These are phyloP conservation scores for Neuroterus valhalla DNA, from an alignment of 1,140 invertebrate genomes.

Conservation along the genomic window DNA sequence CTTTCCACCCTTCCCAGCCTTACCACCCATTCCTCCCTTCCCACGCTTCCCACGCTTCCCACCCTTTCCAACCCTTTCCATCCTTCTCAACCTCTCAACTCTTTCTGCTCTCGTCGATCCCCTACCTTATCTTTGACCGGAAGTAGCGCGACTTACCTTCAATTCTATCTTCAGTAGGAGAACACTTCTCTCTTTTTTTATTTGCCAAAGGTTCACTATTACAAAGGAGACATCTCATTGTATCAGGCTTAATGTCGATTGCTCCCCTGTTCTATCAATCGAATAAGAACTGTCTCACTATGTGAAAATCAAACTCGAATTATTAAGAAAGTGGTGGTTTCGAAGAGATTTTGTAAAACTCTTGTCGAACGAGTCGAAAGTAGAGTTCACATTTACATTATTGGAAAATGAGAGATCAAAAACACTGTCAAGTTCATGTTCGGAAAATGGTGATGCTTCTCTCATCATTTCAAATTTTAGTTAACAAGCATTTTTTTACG, in stretches of 20 bases:
- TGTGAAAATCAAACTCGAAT: not conserved
- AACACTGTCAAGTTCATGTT: no score
- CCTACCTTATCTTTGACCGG: not conserved
- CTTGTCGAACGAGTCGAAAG: no score
- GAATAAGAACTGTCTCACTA: not conserved
- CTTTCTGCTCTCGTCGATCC: not conserved
- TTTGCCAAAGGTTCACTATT: slow-evolving; percentile 9
- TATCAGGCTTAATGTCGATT: slow-evolving; percentile 34
- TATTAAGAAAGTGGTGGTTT: slow-evolving; percentile 4
- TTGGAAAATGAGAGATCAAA: no score
- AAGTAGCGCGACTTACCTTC: slow-evolving; percentile 29
- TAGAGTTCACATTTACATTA: no score
- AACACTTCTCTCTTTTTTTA: slow-evolving; percentile 17
- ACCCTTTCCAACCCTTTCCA: not conserved
- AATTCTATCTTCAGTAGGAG: slow-evolving; percentile 16
- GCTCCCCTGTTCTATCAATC: slow-evolving; percentile 2
- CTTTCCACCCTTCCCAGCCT: not conserved
- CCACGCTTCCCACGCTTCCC: not conserved
- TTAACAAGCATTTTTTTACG: no score
- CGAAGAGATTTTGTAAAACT: not conserved
- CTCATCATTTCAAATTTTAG: no score
- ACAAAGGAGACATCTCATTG: slow-evolving; percentile 27
- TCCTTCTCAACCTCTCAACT: no score
- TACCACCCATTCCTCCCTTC: not conserved
- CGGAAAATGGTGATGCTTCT: no score